Conservation (phyloP, 1,140 invertebrate species). For the Muscidifurax raptorellus region DNA sequence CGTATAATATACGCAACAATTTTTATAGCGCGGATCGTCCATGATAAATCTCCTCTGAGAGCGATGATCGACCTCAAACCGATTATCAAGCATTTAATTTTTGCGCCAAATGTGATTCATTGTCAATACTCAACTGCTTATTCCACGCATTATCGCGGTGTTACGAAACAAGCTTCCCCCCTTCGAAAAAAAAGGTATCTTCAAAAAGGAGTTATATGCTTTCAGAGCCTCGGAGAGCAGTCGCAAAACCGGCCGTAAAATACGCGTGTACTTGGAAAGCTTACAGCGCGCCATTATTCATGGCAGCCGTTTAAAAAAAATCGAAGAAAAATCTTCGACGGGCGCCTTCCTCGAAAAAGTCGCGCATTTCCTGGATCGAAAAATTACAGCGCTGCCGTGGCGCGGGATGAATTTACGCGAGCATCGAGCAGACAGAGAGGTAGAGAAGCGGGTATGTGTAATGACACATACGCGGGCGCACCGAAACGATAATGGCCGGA, state of each 20-base stretch:
- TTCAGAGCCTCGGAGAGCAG: background rate
- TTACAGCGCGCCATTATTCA: background rate
- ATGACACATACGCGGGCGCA: constrained; percentile 6
- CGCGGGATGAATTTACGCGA: background rate
- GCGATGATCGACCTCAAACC: too few species aligned
- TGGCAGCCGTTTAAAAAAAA: background rate
- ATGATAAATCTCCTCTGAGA: too few species aligned
- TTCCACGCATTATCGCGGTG: background rate
- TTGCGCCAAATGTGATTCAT: background rate
- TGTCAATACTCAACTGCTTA: background rate
- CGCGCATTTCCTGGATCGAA: background rate
- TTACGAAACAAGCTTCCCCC: background rate
- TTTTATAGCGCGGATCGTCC: too few species aligned
- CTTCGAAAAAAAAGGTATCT: background rate
- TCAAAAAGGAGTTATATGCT: background rate
- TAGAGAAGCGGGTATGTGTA: constrained; percentile 9
- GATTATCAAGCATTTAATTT: background rate
- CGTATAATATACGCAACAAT: too few species aligned
- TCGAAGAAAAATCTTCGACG: background rate
- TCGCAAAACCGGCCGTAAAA: background rate
- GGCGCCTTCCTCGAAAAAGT: background rate
- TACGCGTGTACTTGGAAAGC: background rate
- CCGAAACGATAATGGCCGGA: constrained; percentile 24
- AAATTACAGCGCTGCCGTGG: background rate
- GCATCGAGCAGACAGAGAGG: background rate